Conservation (phyloP, 1,140 invertebrate species). For the Drosophila grimshawi region DNA sequence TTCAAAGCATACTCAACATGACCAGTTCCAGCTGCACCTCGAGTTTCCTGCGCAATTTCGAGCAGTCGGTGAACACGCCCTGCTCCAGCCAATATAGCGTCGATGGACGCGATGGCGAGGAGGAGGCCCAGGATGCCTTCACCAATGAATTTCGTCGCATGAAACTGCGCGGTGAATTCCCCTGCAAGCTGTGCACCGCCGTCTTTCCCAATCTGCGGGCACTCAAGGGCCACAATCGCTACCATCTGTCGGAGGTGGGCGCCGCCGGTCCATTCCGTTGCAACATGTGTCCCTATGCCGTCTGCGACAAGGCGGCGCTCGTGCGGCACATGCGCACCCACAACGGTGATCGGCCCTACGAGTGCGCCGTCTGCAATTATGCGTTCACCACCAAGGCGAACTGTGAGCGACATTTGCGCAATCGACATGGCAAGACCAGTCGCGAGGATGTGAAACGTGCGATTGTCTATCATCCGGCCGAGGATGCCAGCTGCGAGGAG, state of each 20-base stretch:
- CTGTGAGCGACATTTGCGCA: constrained; percentile 94
- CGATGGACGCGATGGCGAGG: constrained; percentile 86
- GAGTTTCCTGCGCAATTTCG: constrained; percentile 80
- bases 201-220: constrained; percentile 95
- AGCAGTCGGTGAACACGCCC: constrained; percentile 79
- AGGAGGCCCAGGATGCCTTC: constrained; percentile 92
- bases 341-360: constrained; percentile 97
- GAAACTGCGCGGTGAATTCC: constrained; percentile 94
- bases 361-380: constrained; percentile 96
- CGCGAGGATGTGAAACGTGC: constrained; percentile 94
- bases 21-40: constrained; percentile 86
- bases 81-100: constrained; percentile 77
- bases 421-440: constrained; percentile 93
- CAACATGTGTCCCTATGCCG: constrained; percentile 95
- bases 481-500: constrained; percentile 91
- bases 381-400: constrained; percentile 98
- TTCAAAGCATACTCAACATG: constrained; percentile 91
- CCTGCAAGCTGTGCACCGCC: constrained; percentile 92
- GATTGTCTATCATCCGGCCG: constrained; percentile 93
- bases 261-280: constrained; percentile 92
- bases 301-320: constrained; percentile 95
- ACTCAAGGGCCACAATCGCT: constrained; percentile 94
- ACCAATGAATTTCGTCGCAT: constrained; percentile 92
- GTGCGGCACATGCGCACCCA: constrained; percentile 96
- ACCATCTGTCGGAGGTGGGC: constrained; percentile 89